phyloP scores from a whole-genome alignment of 2,888 invertebrate genomes.

The Xylocampa areola region DNA sequence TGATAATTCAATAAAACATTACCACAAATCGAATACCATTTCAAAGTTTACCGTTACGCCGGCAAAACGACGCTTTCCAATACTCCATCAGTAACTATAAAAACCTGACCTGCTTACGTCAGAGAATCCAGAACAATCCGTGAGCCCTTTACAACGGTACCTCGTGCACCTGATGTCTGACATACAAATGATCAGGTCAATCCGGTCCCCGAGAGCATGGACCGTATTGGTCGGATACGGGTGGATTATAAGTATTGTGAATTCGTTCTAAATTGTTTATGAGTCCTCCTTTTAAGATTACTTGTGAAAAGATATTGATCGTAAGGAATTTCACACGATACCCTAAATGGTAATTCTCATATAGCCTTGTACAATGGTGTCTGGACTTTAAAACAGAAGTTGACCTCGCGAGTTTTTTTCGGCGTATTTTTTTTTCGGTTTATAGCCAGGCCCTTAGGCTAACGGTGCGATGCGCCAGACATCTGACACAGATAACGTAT shows the following conservation, averaged over 20 bases:
- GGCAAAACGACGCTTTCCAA: not conserved
- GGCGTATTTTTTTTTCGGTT: no score
- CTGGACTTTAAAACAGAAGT: no score
- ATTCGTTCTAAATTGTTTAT: slow-evolving; percentile 11
- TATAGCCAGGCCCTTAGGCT: slow-evolving; percentile 32
- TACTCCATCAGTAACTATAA: slow-evolving; percentile 1
- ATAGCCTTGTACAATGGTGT: no score
- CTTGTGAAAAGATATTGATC: no score
- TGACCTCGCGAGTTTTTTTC: no score
- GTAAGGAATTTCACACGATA: no score
- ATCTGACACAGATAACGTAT: slow-evolving; percentile 25
- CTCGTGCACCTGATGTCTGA: slow-evolving; percentile 17
- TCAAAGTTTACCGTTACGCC: not conserved
- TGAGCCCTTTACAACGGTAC: slow-evolving; percentile 44
- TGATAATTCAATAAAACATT: no score
- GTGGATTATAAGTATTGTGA: no score
- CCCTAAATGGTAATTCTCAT: no score
- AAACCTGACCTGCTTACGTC: slow-evolving; percentile 1
- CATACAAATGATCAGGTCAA: slow-evolving; percentile 22
- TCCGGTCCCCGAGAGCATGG: slow-evolving; percentile 3
- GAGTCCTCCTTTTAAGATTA: no score
- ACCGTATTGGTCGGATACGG: no score
- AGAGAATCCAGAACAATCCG: slow-evolving; percentile 22
- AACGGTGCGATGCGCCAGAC: slow-evolving; percentile 40
- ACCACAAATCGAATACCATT: not conserved